Evolutionary conservation across 2,113 vertebrate genomes (phyloP).

Genomic region (Verasper variegatus): DNA sequence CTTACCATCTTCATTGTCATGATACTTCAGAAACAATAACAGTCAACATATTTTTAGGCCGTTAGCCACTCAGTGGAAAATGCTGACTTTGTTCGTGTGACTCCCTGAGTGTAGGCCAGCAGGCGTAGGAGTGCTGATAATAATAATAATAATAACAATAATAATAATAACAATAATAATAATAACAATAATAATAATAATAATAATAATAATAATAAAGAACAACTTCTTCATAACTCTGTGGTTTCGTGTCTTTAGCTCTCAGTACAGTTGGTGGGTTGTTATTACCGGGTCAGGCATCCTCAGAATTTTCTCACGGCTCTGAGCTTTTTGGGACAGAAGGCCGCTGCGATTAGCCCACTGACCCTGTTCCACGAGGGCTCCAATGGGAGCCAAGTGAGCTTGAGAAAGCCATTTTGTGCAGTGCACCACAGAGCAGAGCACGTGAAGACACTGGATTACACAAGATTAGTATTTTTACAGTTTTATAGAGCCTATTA

Average conservation of each 20-base stretch:
- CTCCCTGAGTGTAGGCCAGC: conserved; percentile 32
- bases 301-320: conserved; percentile 74
- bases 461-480: conserved; percentile 50
- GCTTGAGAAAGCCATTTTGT: conserved; percentile 59
- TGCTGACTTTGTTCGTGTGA: conserved; percentile 66
- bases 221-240: conserved; percentile 1
- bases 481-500: neutral
- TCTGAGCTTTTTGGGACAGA: conserved; percentile 58
- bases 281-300: conserved; percentile 52
- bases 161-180: neutral
- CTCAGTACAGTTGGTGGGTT: conserved; percentile 34
- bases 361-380: conserved; percentile 67
- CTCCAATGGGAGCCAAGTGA: conserved; percentile 37
- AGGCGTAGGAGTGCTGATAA: conserved; percentile 50
- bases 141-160: neutral
- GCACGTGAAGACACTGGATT: conserved; percentile 47
- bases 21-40: conserved; percentile 38
- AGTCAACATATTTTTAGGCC: conserved; percentile 32
- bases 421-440: conserved; percentile 25
- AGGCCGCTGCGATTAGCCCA: conserved; percentile 61
- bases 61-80: conserved; percentile 71
- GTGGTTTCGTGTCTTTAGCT: conserved; percentile 25
- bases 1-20: conserved; percentile 1
- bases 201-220: neutral
- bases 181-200: conserved; percentile 10